Evolutionary conservation across 2,797 vertebrate species (phyloP).

Genomic region (Avahi laniger): DNA sequence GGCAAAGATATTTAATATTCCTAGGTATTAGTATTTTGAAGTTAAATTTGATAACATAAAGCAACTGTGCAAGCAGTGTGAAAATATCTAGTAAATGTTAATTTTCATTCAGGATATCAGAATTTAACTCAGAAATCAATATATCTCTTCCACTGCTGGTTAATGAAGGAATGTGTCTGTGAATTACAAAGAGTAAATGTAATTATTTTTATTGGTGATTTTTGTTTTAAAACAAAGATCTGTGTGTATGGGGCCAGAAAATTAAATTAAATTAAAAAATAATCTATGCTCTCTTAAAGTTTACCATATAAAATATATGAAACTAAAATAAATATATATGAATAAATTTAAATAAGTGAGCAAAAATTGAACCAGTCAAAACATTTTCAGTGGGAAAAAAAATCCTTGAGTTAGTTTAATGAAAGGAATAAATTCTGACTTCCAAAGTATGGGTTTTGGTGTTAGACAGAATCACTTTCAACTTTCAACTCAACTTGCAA

Average conservation of each 20-base stretch:
- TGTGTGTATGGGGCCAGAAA: not conserved
- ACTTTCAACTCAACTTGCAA: not conserved
- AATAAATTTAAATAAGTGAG: not conserved
- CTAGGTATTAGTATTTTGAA: not conserved
- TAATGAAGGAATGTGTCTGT: not conserved
- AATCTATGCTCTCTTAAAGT: not conserved
- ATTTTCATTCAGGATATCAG: not conserved
- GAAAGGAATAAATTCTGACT: not conserved
- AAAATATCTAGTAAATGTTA: not conserved
- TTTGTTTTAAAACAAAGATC: not conserved
- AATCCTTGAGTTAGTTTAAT: not conserved
- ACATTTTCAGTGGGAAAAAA: not conserved
- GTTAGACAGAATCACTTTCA: not conserved
- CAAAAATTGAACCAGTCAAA: not conserved
- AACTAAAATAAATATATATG: not conserved
- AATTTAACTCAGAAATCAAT: constrained; percentile 27
- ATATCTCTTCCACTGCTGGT: not conserved
- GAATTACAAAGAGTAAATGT: not conserved
- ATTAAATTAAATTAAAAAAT: not conserved
- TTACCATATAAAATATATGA: not conserved
- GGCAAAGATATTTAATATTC: not conserved
- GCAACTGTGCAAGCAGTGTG: not conserved
- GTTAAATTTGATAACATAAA: not conserved
- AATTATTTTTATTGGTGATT: not conserved
- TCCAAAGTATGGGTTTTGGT: not conserved